These are phyloP conservation scores for Archilochus colubris DNA, from an alignment of 2,113 vertebrate species.

Conservation along the genomic window DNA sequence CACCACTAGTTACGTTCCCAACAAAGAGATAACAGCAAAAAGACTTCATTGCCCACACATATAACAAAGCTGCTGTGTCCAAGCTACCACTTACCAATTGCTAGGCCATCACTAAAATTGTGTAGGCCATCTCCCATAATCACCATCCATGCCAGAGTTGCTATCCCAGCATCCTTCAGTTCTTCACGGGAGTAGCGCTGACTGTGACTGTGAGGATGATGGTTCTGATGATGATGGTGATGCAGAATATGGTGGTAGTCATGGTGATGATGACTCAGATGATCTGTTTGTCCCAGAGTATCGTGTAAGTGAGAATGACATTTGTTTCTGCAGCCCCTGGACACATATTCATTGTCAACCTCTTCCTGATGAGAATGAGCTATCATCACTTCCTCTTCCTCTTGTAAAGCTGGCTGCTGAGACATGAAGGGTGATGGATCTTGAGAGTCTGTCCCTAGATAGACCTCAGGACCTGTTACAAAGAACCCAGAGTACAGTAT, in stretches of 20 bases:
- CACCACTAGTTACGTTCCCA: not conserved
- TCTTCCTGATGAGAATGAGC: constrained; percentile 79
- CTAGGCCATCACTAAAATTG: constrained; percentile 96
- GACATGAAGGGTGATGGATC: constrained; percentile 78
- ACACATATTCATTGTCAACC: constrained; percentile 83
- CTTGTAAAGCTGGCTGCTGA: constrained; percentile 77
- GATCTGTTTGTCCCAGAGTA: constrained; percentile 91
- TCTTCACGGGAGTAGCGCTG: constrained; percentile 93
- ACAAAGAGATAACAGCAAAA: not conserved
- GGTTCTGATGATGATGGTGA: constrained; percentile 97
- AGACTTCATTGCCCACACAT: not conserved
- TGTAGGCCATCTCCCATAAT: constrained; percentile 98
- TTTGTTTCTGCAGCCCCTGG: constrained; percentile 93
- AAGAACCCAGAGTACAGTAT: not conserved
- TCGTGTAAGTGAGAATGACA: constrained; percentile 98
- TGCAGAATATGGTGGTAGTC: constrained; percentile 99
- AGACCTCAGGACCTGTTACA: constrained; percentile 75
- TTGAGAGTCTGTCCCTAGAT: constrained; percentile 74
- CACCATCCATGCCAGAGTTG: constrained; percentile 97
- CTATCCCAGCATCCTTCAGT: constrained; percentile 91
- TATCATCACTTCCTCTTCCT: constrained; percentile 97
- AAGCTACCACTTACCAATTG: constrained; percentile 82
- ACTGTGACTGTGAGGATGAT: constrained; percentile 94
- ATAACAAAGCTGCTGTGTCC: not conserved
- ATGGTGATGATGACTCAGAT: constrained; percentile 94